These are phyloP conservation scores for Caenorhabditis sp. DNA, from an alignment of 2,888 invertebrate species.

Conservation along the genomic window DNA sequence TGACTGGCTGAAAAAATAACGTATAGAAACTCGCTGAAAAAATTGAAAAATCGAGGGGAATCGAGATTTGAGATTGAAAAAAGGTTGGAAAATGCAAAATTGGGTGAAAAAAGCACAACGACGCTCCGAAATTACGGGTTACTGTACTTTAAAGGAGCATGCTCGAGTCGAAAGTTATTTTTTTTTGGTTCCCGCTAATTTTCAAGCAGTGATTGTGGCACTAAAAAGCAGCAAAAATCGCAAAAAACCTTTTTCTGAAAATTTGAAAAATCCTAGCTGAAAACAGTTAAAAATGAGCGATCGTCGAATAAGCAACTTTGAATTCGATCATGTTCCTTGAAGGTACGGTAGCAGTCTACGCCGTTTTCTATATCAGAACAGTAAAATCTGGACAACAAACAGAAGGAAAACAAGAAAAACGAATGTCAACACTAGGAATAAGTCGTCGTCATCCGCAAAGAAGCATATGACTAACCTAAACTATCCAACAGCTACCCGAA, in stretches of 20 bases:
- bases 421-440: not conserved
- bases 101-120: constrained; percentile 5
- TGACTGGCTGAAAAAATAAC: constrained; percentile 1
- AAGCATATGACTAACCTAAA: constrained; percentile 35
- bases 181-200: not conserved
- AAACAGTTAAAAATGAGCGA: too few relatives aligned
- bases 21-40: constrained; percentile 4
- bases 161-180: not conserved
- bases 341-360: too few relatives aligned
- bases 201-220: too few relatives aligned
- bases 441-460: not conserved
- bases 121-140: constrained; percentile 38
- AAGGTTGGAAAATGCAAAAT: too few relatives aligned
- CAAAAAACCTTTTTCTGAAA: too few relatives aligned
- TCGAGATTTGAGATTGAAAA: constrained; percentile 5
- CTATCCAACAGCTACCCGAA: not conserved
- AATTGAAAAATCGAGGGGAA: not conserved
- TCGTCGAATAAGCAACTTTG: too few relatives aligned
- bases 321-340: too few relatives aligned
- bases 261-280: too few relatives aligned
- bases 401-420: not conserved
- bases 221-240: too few relatives aligned
- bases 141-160: too few relatives aligned
- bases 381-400: not conserved
- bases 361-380: too few relatives aligned